phyloP scores from a whole-genome alignment of 2,888 invertebrate species.

The Eupithecia inturbata region DNA sequence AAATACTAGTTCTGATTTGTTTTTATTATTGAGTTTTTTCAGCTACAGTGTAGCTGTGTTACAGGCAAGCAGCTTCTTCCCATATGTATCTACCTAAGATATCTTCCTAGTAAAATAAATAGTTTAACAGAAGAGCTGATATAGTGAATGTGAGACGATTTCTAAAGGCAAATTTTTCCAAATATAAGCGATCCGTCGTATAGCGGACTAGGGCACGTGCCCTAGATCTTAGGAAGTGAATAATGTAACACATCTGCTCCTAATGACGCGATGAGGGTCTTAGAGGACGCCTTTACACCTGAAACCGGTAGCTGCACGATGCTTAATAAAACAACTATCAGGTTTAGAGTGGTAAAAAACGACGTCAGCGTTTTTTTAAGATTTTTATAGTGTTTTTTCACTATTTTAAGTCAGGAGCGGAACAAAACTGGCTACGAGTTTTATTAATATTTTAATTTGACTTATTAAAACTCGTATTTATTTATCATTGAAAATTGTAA shows the following conservation, averaged over 20 bases:
- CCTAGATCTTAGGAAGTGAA: slow-evolving; percentile 35
- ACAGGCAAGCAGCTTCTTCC: no score
- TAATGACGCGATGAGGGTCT: slow-evolving; percentile 38
- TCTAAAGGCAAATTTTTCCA: background rate
- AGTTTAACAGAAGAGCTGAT: no score
- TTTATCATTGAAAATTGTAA: no score
- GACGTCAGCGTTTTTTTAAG: no score
- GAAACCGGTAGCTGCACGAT: background rate
- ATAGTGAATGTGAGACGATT: no score
- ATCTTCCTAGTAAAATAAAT: no score
- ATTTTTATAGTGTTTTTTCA: background rate
- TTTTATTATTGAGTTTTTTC: no score
- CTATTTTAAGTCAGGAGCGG: background rate
- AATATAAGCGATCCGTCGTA: slow-evolving; percentile 6
- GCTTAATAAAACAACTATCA: no score
- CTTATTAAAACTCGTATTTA: background rate
- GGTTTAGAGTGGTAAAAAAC: background rate
- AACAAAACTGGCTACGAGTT: background rate
- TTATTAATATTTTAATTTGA: background rate
- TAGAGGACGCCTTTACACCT: background rate
- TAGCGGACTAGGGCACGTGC: slow-evolving; percentile 8
- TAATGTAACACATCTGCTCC: slow-evolving; percentile 45
- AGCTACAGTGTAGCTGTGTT: no score
- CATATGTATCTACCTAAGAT: no score
- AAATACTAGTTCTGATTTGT: no score